Base-by-base conservation (phyloP, 2,797 vertebrate species). In the Lagodon rhomboides region DNA sequence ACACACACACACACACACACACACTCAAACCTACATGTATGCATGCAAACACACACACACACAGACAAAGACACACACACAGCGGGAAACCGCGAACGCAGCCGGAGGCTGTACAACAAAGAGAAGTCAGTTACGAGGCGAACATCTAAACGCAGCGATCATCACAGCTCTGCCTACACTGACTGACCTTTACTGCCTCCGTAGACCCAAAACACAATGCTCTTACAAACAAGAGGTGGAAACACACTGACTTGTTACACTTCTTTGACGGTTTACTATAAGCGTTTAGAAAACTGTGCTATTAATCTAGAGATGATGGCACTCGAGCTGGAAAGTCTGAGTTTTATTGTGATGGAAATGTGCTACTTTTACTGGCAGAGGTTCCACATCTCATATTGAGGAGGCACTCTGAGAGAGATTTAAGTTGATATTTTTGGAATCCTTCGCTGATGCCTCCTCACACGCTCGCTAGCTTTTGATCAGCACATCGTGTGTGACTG, bases 181-280 rank as follows among this genome's bases (percentile, higher is more conserved):
- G 47, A 1, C 80, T 91, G 91, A 92, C 89, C 92, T 93, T 93
- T 88, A 66, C 51, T 44, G 34, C 68, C 61, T 75, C 70, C 54
- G 75, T 9, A 46, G 73, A 83, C 50, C 5, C 17, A 30, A 66
- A 77, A 85, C 68, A 85, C 85, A 87, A 83, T 58, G 59, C 71
- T 54, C 49, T 12, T 12, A 59, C 85, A 68, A 68, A 83, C 65
- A 51, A 18, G 59, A 73, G 64, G 23, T n/a, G 76, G 7, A 74
- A 44, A 79, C 56, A 20, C 56, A 49, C 12, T 0, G 30, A 72
- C 60, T 20, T 30, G 51, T 23, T 30, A 1, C 4, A 1, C 61
- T 34, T 16, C 54, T 55, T 47, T 72, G 58, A 50, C 1, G 3
- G 5, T 70, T 67, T 47, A 38, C 44, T 65, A n/a, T 2, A 27